Conservation (phyloP, 2,797 vertebrate species). For the Salmo trutta region DNA sequence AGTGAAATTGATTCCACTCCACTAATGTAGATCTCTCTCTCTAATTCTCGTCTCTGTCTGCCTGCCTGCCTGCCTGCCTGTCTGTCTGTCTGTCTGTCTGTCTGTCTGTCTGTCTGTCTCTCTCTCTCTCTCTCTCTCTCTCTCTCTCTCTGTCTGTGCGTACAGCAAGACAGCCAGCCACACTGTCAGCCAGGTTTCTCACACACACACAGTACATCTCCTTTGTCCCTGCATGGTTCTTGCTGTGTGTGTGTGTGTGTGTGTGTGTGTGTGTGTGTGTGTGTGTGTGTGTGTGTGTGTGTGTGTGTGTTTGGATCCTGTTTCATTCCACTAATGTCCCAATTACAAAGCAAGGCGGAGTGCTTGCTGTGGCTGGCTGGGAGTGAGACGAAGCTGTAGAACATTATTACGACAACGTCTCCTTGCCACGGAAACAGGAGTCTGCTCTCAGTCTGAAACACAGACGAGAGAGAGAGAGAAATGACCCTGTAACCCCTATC, state of each 20-base stretch:
- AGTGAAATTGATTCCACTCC: no score
- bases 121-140: conserved; percentile 62
- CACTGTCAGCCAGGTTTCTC: conserved; percentile 6
- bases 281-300: no score
- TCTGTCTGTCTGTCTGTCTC: conserved; percentile 40
- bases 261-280: background rate
- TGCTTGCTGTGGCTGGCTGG: conserved; percentile 32
- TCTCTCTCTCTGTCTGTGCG: conserved; percentile 75
- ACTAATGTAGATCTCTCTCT: background rate
- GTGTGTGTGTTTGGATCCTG: no score
- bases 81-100: no score
- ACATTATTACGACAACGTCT: no score
- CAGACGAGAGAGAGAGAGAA: background rate
- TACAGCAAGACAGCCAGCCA: conserved; percentile 60
- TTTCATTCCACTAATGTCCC: background rate
- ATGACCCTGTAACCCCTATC: background rate
- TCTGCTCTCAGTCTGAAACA: background rate
- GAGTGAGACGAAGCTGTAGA: background rate
- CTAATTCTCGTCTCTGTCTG: conserved; percentile 1
- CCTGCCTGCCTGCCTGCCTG: no score
- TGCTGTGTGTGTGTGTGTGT: background rate
- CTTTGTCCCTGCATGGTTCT: background rate
- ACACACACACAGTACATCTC: conserved; percentile 14
- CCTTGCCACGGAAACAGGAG: background rate
- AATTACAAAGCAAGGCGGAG: background rate